phyloP scores from a whole-genome alignment of 2,888 invertebrate species.

The Pardosa pseudoannulata region DNA sequence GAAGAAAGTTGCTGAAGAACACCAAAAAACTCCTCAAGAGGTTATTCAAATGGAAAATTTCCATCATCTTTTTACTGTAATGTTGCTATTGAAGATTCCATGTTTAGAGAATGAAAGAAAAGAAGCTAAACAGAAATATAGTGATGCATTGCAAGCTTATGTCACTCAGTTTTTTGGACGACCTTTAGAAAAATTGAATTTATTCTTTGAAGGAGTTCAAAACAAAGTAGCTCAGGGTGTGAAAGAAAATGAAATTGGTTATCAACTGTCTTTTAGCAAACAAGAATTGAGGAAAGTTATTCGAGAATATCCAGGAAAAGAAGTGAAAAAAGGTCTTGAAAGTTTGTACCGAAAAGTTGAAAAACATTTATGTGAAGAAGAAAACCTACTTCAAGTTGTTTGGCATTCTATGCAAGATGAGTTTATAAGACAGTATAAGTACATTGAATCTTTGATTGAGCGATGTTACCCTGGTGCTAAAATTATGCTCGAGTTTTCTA shows the following conservation, averaged over 20 bases:
- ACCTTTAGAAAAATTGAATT: slow-evolving; percentile 92
- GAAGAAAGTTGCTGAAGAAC: slow-evolving; percentile 86
- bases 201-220: slow-evolving; percentile 98
- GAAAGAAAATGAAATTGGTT: slow-evolving; percentile 97
- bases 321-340: slow-evolving; percentile 93
- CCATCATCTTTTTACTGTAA: slow-evolving; percentile 91
- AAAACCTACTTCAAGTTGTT: slow-evolving; percentile 95
- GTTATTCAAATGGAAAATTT: slow-evolving; percentile 97
- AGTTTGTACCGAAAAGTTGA: slow-evolving; percentile 93
- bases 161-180: slow-evolving; percentile 96
- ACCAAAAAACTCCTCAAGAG: slow-evolving; percentile 93
- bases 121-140: slow-evolving; percentile 92
- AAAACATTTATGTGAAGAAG: slow-evolving; percentile 96
- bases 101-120: slow-evolving; percentile 91
- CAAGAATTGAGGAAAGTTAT: slow-evolving; percentile 96
- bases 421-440: slow-evolving; percentile 96
- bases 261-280: slow-evolving; percentile 97
- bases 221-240: slow-evolving; percentile 94
- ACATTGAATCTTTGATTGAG: slow-evolving; percentile 93
- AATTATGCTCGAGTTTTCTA: slow-evolving; percentile 94
- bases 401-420: slow-evolving; percentile 99
- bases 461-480: slow-evolving; percentile 97
- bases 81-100: slow-evolving; percentile 92
- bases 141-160: slow-evolving; percentile 92
- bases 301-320: slow-evolving; percentile 92